Percentiles rank a stretch among this genome's conserved stretches.
Conservation (phyloP, 2,113 vertebrate genomes). For the Origma solitaria region DNA sequence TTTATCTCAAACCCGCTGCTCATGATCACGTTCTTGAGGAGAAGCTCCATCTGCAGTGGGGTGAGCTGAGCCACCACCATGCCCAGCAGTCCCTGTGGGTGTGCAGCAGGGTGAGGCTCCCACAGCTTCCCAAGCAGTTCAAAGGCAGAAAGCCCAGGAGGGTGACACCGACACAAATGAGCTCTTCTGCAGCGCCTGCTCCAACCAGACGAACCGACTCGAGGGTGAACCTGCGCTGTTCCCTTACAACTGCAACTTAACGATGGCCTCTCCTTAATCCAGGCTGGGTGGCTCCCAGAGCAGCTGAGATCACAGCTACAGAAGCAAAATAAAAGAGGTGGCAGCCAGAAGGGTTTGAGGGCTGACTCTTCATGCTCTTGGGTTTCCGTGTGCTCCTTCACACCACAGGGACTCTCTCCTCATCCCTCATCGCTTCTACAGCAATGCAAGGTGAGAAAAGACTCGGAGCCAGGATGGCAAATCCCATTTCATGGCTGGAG, state of each 20-base stretch:
- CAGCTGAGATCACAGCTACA: neutral
- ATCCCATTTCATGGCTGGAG: neutral
- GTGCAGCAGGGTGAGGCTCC: neutral
- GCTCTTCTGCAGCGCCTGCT: neutral
- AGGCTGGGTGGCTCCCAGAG: neutral
- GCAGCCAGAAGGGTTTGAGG: neutral
- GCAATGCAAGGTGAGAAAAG: neutral
- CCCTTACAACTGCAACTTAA: neutral
- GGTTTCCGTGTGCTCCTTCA: neutral
- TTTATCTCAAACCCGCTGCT: neutral
- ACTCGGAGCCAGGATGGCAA: neutral
- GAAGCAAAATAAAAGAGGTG: neutral
- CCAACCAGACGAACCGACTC: neutral
- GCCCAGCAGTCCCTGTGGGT: neutral
- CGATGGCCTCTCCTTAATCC: neutral
- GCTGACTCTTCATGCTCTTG: neutral
- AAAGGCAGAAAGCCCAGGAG: neutral
- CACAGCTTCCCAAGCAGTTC: neutral
- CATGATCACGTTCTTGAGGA: neutral
- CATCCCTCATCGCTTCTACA: neutral
- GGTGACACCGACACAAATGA: neutral
- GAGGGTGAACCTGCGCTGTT: neutral
- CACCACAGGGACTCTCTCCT: neutral
- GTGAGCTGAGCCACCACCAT: neutral
- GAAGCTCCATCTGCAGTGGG: accelerated